These are phyloP conservation scores for Limnodromus scolopaceus DNA, from an alignment of 2,797 vertebrate genomes.

Conservation along the genomic window DNA sequence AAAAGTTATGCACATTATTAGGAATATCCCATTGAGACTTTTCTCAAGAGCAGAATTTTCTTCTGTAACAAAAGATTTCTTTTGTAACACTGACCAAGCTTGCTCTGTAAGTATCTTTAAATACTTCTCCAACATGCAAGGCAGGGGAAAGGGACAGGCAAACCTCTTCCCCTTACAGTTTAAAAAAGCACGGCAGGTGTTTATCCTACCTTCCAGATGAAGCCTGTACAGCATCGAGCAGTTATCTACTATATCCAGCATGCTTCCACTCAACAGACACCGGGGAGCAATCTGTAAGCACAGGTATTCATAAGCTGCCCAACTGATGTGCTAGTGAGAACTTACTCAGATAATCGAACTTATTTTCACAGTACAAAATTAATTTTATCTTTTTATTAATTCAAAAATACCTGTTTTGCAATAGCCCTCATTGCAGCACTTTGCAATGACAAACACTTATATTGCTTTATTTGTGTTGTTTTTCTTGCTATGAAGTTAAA, in stretches of 20 bases:
- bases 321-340: background rate
- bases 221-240: conserved; percentile 91
- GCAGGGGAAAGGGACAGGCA: background rate
- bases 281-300: conserved; percentile 81
- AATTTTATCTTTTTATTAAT: background rate
- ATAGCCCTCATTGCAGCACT: background rate
- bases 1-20: background rate
- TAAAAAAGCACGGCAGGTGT: background rate
- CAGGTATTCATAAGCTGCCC: background rate
- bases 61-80: background rate
- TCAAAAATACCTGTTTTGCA: background rate
- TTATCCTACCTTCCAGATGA: conserved; percentile 89
- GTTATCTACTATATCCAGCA: conserved; percentile 89
- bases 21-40: background rate
- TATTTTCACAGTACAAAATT: background rate
- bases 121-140: background rate
- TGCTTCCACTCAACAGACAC: conserved; percentile 76
- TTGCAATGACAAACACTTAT: background rate
- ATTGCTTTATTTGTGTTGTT: background rate
- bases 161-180: background rate
- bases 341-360: background rate
- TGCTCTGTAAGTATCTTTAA: background rate
- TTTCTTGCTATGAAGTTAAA: background rate
- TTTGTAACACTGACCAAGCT: background rate
- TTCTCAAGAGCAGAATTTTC: background rate